Evolutionary conservation across 2,888 invertebrate genomes (phyloP).

Genomic region (Agrochola lychnidis): DNA sequence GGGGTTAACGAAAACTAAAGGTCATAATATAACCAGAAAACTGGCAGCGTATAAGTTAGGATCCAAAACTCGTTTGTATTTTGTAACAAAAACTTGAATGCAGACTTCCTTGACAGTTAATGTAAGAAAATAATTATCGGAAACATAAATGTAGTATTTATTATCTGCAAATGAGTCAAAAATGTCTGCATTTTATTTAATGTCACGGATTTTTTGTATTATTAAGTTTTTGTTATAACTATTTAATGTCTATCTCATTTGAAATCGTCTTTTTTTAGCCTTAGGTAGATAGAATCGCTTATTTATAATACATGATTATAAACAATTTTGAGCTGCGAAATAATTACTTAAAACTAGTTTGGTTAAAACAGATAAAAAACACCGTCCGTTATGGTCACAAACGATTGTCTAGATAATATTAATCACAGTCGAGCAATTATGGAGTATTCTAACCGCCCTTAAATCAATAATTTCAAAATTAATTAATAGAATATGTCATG

Average conservation of each 20-base stretch:
- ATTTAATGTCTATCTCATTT: conserved; percentile 3
- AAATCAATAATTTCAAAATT: not conserved
- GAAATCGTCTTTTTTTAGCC: not conserved
- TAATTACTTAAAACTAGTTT: not conserved
- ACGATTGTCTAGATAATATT: not conserved
- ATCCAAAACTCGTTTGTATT: not conserved
- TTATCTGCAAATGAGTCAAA: conserved; percentile 14
- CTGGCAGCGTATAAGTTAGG: not conserved
- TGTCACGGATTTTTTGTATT: conserved; percentile 9
- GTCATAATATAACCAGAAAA: not conserved
- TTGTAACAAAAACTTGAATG: not conserved
- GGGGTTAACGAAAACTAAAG: too few relatives aligned
- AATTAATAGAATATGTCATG: not conserved
- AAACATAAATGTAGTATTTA: conserved; percentile 12
- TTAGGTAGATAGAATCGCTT: not conserved
- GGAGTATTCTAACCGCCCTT: not conserved
- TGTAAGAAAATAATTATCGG: conserved; percentile 1
- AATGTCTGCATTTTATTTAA: conserved; percentile 8
- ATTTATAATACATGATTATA: not conserved
- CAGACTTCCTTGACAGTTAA: conserved; percentile 7
- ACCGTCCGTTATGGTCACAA: not conserved
- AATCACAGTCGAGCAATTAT: not conserved
- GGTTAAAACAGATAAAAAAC: not conserved
- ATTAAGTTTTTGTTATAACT: conserved; percentile 14
- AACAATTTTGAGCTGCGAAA: not conserved